These are phyloP conservation scores for Petroica traversi DNA, from an alignment of 2,113 vertebrate species.

Conservation along the genomic window DNA sequence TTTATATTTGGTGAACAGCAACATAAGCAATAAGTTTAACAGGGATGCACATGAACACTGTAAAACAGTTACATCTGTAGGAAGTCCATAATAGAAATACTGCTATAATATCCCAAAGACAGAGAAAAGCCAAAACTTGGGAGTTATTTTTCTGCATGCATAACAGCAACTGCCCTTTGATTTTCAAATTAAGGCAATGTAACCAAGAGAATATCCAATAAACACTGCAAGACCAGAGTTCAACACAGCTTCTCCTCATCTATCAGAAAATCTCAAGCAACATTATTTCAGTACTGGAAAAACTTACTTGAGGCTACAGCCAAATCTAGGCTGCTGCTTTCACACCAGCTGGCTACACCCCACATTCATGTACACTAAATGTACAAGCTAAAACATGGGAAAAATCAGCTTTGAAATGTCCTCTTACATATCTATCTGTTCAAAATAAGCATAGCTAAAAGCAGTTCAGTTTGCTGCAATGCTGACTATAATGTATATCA, in stretches of 20 bases:
- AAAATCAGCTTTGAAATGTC: not conserved
- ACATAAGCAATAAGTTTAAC: not conserved
- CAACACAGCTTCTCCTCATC: not conserved
- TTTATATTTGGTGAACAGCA: not conserved
- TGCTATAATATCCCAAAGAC: not conserved
- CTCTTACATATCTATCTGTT: not conserved
- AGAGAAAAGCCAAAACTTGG: not conserved
- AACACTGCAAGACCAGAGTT: not conserved
- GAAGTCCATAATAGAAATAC: not conserved
- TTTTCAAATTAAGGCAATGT: not conserved
- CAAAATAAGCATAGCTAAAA: not conserved
- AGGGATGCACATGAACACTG: fast-evolving
- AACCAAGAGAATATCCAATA: not conserved
- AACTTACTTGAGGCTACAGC: not conserved
- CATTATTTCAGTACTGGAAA: not conserved
- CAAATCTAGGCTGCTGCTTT: not conserved
- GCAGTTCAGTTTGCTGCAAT: not conserved
- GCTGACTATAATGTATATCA: not conserved
- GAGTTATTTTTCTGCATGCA: not conserved
- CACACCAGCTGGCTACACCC: not conserved
- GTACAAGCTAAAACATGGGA: not conserved
- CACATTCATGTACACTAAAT: not conserved
- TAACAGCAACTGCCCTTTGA: not conserved
- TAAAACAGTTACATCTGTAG: not conserved
- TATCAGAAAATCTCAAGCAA: not conserved